Evolutionary conservation across 2,888 invertebrate species (phyloP).

Genomic region (Volucella inanis): DNA sequence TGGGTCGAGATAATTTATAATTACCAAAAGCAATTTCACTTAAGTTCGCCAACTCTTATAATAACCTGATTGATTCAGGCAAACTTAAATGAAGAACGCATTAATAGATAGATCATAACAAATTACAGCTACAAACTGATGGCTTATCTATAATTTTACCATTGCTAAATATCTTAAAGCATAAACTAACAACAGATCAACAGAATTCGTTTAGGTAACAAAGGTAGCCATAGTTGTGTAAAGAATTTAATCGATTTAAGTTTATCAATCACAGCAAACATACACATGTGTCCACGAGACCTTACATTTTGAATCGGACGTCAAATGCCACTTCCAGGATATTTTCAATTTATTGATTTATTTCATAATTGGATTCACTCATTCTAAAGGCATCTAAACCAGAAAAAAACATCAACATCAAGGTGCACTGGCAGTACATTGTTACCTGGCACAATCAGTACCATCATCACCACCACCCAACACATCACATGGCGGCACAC

Average conservation of each 20-base stretch:
- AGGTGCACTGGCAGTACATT: conserved; percentile 8
- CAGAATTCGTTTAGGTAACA: neutral
- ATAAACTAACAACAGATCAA: conserved; percentile 10
- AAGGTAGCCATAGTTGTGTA: neutral
- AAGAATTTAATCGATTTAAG: neutral
- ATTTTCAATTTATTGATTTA: conserved; percentile 6
- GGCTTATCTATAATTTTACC: neutral
- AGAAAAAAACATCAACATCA: conserved; percentile 31
- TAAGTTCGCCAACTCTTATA: too few species aligned
- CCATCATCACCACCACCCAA: neutral
- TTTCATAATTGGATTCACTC: conserved; percentile 33
- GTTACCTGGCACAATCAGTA: neutral
- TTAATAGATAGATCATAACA: neutral
- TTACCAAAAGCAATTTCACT: too few species aligned
- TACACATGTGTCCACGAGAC: neutral
- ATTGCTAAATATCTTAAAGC: neutral
- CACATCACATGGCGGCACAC: conserved; percentile 41
- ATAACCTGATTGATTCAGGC: too few species aligned
- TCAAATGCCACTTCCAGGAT: neutral
- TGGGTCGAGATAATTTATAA: too few species aligned
- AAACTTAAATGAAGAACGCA: too few species aligned
- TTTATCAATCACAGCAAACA: neutral
- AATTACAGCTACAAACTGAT: too few species aligned
- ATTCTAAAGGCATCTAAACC: neutral
- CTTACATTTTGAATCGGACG: conserved; percentile 2